Conservation (phyloP, 2,888 invertebrate species). For the Linyphia triangularis region DNA sequence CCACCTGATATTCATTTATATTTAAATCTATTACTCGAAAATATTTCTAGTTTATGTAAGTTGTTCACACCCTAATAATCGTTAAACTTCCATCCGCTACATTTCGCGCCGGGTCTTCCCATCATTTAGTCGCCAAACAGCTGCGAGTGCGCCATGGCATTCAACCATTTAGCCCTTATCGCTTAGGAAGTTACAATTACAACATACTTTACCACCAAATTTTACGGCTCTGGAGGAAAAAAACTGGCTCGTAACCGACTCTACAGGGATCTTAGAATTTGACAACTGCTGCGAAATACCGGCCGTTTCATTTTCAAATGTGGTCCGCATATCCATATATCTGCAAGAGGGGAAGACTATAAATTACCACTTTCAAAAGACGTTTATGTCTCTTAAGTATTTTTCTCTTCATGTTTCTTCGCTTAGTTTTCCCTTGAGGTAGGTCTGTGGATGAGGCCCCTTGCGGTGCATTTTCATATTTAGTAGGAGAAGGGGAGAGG, state of each 20-base stretch:
- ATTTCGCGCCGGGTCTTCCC: background rate
- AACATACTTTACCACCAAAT: constrained; percentile 24
- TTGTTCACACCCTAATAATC: constrained; percentile 45
- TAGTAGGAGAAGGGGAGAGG: constrained; percentile 5
- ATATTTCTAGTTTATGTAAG: constrained; percentile 19
- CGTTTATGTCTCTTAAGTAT: constrained; percentile 60
- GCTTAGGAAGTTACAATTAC: constrained; percentile 36
- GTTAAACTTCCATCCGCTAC: constrained; percentile 31
- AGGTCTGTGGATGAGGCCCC: constrained; percentile 24
- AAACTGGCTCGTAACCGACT: constrained; percentile 39
- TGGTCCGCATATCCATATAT: constrained; percentile 42
- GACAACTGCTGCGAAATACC: constrained; percentile 49
- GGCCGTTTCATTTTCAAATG: constrained; percentile 54
- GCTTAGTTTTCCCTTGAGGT: constrained; percentile 21
- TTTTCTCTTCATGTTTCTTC: constrained; percentile 45
- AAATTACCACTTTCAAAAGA: constrained; percentile 63
- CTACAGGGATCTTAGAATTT: constrained; percentile 23
- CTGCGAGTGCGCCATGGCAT: constrained; percentile 12
- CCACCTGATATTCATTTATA: background rate
- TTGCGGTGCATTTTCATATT: constrained; percentile 49
- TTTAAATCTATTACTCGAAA: constrained; percentile 11
- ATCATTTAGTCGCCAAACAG: constrained; percentile 20
- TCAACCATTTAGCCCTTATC: constrained; percentile 37
- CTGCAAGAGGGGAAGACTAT: constrained; percentile 44
- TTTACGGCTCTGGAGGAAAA: constrained; percentile 34